Percentiles rank a stretch among this genome's conserved stretches.
phyloP scores from a whole-genome alignment of 1,140 invertebrate genomes.

The Phymastichus coffea region DNA sequence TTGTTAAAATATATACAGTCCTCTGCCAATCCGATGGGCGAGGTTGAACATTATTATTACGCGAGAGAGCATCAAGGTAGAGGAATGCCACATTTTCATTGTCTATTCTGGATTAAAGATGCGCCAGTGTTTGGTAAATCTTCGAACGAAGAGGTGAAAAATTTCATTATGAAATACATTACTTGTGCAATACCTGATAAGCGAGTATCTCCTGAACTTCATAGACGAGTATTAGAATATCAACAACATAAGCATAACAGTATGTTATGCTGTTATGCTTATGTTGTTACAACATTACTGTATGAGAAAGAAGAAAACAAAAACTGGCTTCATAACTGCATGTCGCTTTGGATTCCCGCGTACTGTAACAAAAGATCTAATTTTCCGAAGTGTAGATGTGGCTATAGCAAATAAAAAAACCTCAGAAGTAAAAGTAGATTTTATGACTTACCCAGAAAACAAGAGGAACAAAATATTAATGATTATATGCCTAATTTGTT shows the following conservation, averaged over 20 bases:
- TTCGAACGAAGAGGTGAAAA: slow-evolving; percentile 34
- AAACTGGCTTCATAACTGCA: slow-evolving; percentile 6
- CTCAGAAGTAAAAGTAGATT: slow-evolving; percentile 36
- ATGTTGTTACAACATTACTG: no score
- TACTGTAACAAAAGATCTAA: slow-evolving; percentile 30
- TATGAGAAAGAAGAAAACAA: slow-evolving; percentile 23
- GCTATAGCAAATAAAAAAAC: slow-evolving; percentile 34
- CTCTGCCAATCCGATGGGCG: slow-evolving; percentile 35
- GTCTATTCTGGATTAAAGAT: slow-evolving; percentile 39
- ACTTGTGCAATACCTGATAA: slow-evolving; percentile 38
- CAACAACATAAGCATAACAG: slow-evolving; percentile 35
- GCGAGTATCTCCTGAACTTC: slow-evolving; percentile 25
- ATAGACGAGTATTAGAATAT: slow-evolving; percentile 31
- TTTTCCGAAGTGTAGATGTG: slow-evolving; percentile 30
- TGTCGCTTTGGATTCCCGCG: slow-evolving; percentile 39
- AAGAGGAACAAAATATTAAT: slow-evolving; percentile 37
- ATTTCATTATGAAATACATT: slow-evolving; percentile 43
- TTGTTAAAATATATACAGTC: slow-evolving; percentile 43
- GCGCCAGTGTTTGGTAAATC: slow-evolving; percentile 33
- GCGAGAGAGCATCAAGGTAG: slow-evolving; percentile 39
- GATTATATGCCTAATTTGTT: slow-evolving; percentile 45
- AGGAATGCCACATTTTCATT: slow-evolving; percentile 42
- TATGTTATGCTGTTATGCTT: no score
- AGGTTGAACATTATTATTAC: slow-evolving; percentile 38
- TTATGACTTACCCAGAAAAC: slow-evolving; percentile 38